phyloP scores from a whole-genome alignment of 2,113 vertebrate genomes.

The Tauraco erythrolophus region DNA sequence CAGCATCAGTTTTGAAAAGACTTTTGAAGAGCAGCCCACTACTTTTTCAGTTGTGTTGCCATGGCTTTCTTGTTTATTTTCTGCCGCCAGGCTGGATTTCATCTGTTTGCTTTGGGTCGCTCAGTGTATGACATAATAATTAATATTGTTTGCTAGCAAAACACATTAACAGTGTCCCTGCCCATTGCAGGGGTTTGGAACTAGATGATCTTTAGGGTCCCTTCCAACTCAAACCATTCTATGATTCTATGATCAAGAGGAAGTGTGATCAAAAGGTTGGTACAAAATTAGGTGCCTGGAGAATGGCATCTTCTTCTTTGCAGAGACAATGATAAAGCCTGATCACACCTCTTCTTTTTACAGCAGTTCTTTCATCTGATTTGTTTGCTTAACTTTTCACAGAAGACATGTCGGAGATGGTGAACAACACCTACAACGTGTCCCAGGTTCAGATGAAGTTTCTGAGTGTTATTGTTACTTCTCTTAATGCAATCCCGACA shows the following conservation, averaged over 20 bases:
- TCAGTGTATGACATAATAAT: not conserved
- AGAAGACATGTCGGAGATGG: not conserved
- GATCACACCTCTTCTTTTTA: not conserved
- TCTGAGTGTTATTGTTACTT: not conserved
- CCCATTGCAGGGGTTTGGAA: too few species aligned
- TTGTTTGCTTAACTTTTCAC: not conserved
- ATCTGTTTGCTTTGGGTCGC: not conserved
- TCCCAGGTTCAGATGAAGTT: not conserved
- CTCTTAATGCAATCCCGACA: not conserved
- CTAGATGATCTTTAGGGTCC: too few species aligned
- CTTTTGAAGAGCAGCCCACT: conserved; percentile 15
- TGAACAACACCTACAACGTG: not conserved
- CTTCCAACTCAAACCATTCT: too few species aligned
- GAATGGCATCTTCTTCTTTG: not conserved
- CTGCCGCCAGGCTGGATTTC: not conserved
- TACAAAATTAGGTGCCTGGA: not conserved
- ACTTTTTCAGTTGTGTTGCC: not conserved
- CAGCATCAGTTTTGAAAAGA: not conserved
- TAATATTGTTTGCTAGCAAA: not conserved
- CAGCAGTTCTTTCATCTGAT: not conserved
- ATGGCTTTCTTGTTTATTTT: conserved; percentile 4
- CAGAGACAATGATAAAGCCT: not conserved
- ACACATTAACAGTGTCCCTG: not conserved
- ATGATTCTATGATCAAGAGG: not conserved
- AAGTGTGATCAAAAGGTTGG: not conserved